phyloP scores from a whole-genome alignment of 1,140 invertebrate species.

The Leptinotarsa texana region DNA sequence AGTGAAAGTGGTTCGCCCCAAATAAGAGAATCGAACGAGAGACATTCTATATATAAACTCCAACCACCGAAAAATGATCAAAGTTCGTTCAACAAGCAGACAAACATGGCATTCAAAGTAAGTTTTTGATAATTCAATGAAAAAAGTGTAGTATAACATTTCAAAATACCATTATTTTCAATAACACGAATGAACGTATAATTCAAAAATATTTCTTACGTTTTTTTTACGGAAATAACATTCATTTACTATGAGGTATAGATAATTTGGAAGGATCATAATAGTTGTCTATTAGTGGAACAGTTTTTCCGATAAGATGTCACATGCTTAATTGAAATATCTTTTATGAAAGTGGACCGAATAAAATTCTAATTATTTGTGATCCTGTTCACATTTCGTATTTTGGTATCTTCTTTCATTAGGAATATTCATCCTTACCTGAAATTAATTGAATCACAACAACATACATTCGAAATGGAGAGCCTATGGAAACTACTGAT shows the following conservation, averaged over 20 bases:
- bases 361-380: no score
- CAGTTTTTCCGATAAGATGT: not conserved
- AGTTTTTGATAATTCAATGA: not conserved
- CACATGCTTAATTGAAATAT: no score
- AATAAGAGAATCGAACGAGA: not conserved
- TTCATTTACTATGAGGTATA: not conserved
- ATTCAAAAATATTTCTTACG: not conserved
- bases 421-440: no score
- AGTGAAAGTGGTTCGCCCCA: constrained; percentile 1
- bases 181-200: no score
- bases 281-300: not conserved
- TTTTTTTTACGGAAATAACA: not conserved
- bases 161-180: not conserved
- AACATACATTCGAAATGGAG: no score
- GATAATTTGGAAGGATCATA: not conserved
- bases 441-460: no score
- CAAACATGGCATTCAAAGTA: constrained; percentile 30
- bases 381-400: no score
- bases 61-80: not conserved
- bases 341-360: no score
- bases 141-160: not conserved
- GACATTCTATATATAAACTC: not conserved
- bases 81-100: constrained; percentile 14
- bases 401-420: no score
- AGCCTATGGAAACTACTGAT: no score